These are phyloP conservation scores for Drosophila glabriapex DNA, from an alignment of 2,888 invertebrate genomes.

Conservation along the genomic window DNA sequence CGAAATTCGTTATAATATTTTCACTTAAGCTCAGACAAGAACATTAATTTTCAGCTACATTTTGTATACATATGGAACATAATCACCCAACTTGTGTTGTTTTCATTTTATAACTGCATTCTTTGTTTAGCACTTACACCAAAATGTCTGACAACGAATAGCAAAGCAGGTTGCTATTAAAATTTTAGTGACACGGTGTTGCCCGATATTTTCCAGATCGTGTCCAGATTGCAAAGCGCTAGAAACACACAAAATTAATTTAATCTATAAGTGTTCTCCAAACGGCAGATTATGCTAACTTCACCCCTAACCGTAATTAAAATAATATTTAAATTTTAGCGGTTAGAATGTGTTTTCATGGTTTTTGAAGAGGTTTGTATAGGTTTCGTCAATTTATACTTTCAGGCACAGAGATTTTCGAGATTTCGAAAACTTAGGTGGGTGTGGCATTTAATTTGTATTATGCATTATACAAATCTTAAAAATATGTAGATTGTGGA, in stretches of 20 bases:
- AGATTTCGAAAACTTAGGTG: background rate
- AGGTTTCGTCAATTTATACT: background rate
- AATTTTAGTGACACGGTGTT: background rate
- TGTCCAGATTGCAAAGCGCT: background rate
- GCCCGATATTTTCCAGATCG: background rate
- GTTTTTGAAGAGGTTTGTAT: background rate
- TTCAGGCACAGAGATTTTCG: background rate
- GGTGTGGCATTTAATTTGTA: background rate
- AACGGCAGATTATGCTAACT: background rate
- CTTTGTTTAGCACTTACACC: background rate
- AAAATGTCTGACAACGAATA: background rate
- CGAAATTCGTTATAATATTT: background rate
- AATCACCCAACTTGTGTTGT: background rate
- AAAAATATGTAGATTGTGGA: background rate
- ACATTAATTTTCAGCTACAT: background rate
- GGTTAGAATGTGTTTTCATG: no score
- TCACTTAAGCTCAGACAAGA: background rate
- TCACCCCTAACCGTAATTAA: background rate
- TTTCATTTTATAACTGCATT: background rate
- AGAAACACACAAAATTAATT: background rate
- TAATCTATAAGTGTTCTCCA: background rate
- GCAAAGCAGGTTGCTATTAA: background rate
- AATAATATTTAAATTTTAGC: background rate
- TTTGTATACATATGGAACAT: background rate
- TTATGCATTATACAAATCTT: background rate